These are phyloP conservation scores for Spheniscus mendiculus DNA, from an alignment of 2,113 vertebrate species.

Conservation along the genomic window DNA sequence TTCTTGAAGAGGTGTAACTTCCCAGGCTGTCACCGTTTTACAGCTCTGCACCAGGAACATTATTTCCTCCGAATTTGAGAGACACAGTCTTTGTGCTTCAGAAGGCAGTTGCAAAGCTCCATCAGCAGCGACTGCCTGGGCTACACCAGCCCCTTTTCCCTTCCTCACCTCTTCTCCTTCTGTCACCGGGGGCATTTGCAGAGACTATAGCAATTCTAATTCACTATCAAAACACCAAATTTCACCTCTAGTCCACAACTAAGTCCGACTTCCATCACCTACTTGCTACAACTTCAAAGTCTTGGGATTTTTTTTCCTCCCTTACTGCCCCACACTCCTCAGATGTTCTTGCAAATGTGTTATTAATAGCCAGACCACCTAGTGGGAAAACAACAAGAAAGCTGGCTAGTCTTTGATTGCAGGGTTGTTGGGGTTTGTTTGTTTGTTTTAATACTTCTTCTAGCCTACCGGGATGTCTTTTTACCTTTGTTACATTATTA, in stretches of 20 bases:
- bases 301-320: neutral
- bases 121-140: neutral
- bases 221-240: neutral
- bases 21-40: neutral
- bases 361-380: neutral
- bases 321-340: neutral
- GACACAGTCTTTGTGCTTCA: neutral
- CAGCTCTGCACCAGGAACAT: neutral
- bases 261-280: neutral
- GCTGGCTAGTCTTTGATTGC: neutral
- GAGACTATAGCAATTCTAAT: neutral
- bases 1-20: neutral
- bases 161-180: neutral
- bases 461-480: neutral
- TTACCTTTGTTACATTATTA: conserved; percentile 42
- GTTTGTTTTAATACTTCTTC: neutral
- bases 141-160: neutral
- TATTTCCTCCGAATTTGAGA: neutral
- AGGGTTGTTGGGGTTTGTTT: neutral
- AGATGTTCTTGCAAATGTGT: neutral
- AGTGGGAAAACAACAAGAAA: neutral
- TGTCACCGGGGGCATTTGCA: neutral
- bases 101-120: neutral
- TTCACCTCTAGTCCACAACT: neutral
- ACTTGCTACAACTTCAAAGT: neutral